phyloP scores from a whole-genome alignment of 2,888 invertebrate genomes.

The Oegoconia quadripuncta region DNA sequence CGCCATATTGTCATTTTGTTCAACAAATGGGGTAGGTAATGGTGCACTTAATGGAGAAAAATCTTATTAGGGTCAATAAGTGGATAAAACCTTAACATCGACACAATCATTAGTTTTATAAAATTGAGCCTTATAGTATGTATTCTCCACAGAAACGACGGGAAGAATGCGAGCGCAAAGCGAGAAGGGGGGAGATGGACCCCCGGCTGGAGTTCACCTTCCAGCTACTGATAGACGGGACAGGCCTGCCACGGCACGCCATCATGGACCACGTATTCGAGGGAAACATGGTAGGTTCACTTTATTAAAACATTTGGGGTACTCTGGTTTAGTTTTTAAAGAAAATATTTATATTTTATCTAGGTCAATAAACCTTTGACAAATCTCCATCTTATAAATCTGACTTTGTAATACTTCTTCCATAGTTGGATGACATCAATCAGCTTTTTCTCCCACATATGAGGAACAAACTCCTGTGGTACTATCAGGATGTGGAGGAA shows the following conservation, averaged over 20 bases:
- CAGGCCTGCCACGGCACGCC: conserved; percentile 88
- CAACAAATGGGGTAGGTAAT: neutral
- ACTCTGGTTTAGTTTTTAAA: too few species aligned
- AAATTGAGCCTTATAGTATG: neutral
- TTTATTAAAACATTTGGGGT: too few species aligned
- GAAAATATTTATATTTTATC: too few species aligned
- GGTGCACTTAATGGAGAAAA: too few species aligned
- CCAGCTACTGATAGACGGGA: conserved; percentile 91
- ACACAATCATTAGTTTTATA: neutral
- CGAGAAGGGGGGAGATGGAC: conserved; percentile 94
- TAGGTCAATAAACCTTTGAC: too few species aligned
- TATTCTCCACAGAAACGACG: conserved; percentile 76
- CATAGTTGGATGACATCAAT: conserved; percentile 93
- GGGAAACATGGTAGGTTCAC: conserved; percentile 86
- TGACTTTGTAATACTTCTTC: conserved; percentile 20
- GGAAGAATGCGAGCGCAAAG: conserved; percentile 95
- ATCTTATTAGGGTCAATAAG: too few species aligned
- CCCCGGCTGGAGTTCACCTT: conserved; percentile 94
- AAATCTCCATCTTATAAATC: too few species aligned
- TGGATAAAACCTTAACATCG: neutral
- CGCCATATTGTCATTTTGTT: neutral
- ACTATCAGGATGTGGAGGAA: conserved; percentile 92
- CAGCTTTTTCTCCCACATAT: conserved; percentile 91
- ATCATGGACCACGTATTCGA: conserved; percentile 95
- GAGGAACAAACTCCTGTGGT: conserved; percentile 92